Evolutionary conservation across 37 sponge, comb jelly and placozoan species (phyloP).

Genomic region (Aplysina aerophoba): DNA sequence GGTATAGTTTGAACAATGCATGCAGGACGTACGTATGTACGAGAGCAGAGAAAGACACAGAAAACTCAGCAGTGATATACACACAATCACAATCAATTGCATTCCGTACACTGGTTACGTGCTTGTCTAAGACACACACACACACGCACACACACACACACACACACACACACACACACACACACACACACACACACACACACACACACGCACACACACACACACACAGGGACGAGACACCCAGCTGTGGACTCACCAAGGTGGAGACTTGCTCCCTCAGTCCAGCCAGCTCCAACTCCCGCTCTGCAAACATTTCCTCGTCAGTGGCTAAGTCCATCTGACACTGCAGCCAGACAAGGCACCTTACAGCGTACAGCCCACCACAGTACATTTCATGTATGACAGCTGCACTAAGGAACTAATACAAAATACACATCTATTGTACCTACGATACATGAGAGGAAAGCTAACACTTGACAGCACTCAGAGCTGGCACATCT

Average conservation of each 20-base stretch:
- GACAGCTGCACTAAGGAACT: too few relatives aligned
- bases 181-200: background rate
- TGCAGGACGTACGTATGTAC: background rate
- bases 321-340: slow-evolving; percentile 40
- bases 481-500: too few relatives aligned
- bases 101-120: too few relatives aligned
- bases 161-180: slow-evolving; percentile 19
- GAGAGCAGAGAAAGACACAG: background rate
- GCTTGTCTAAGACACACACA: background rate
- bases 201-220: slow-evolving; percentile 13
- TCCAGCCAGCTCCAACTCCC: slow-evolving; percentile 41
- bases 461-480: too few relatives aligned
- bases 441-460: too few relatives aligned
- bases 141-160: background rate
- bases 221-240: background rate
- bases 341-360: background rate
- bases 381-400: slow-evolving; percentile 38
- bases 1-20: too few relatives aligned
- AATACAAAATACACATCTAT: too few relatives aligned
- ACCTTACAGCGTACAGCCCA: background rate
- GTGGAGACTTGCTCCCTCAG: background rate
- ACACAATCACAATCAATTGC: background rate
- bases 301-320: slow-evolving; percentile 66
- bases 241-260: background rate
- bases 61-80: background rate